Evolutionary conservation across 2,888 invertebrate species (phyloP).

Genomic region (Drosophila recens): DNA sequence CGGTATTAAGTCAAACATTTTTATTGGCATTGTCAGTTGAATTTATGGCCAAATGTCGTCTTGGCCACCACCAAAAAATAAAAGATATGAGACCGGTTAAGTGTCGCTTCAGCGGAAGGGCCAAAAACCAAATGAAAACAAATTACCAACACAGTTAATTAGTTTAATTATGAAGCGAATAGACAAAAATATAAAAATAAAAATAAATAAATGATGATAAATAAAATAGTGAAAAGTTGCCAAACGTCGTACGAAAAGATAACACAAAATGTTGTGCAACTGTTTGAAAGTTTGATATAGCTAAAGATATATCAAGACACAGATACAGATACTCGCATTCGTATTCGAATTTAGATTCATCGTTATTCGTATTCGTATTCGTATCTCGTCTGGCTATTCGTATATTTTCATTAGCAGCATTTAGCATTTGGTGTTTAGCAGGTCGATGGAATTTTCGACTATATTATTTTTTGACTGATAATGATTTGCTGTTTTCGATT

Average conservation of each 20-base stretch:
- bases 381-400: background rate
- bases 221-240: constrained; percentile 34
- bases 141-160: constrained; percentile 66
- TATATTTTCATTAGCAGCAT: constrained; percentile 56
- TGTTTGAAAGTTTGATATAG: constrained; percentile 43
- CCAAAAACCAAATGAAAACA: constrained; percentile 43
- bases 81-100: constrained; percentile 34
- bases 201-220: background rate
- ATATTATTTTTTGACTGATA: constrained; percentile 43
- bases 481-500: constrained; percentile 44
- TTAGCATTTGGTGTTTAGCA: constrained; percentile 32
- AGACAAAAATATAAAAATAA: constrained; percentile 10
- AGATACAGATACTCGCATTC: constrained; percentile 15
- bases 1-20: constrained; percentile 60
- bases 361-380: constrained; percentile 7
- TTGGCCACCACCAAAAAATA: constrained; percentile 24
- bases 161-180: constrained; percentile 66
- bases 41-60: constrained; percentile 48
- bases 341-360: background rate
- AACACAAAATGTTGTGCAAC: constrained; percentile 52
- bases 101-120: constrained; percentile 54
- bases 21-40: constrained; percentile 41
- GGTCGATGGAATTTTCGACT: constrained; percentile 25
- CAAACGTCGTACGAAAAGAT: constrained; percentile 29
- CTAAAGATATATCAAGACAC: constrained; percentile 16